A percentile compares a stretch with the other conserved stretches of the same genome.
These are phyloP conservation scores for Ganaspis sp. DNA, from an alignment of 1,140 invertebrate genomes.

Conservation along the genomic window DNA sequence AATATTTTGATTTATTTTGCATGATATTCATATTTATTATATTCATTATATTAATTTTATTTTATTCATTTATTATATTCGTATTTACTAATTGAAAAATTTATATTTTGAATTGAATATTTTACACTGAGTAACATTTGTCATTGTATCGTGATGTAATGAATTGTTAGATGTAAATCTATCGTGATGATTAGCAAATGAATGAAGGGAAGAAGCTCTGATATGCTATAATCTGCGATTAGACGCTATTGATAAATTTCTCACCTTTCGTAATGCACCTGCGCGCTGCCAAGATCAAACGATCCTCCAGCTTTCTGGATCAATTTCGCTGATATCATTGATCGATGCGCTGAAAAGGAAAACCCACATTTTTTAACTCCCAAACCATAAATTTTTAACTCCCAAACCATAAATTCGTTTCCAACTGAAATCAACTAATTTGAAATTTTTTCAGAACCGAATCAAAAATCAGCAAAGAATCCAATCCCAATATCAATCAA, in stretches of 20 bases:
- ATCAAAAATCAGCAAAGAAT: no score
- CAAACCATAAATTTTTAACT: no score
- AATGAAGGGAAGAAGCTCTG: background rate
- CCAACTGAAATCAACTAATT: background rate
- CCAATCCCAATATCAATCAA: no score
- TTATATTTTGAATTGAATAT: no score
- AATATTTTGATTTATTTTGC: no score
- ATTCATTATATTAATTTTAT: no score
- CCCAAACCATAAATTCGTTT: background rate
- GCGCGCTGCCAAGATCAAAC: conserved; percentile 85
- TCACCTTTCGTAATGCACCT: conserved; percentile 90
- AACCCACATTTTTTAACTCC: conserved; percentile 3
- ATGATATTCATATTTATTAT: no score
- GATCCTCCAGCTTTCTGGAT: conserved; percentile 78
- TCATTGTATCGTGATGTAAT: background rate
- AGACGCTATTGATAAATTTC: conserved; percentile 43
- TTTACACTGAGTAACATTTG: background rate
- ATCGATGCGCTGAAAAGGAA: conserved; percentile 76
- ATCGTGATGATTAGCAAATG: background rate
- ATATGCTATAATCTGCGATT: no score
- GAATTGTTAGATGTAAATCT: background rate
- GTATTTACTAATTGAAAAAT: no score
- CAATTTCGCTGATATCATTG: conserved; percentile 78
- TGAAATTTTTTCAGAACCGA: no score
- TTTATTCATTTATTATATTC: no score